phyloP scores from a whole-genome alignment of 2,797 vertebrate genomes.

The Lepidocolaptes lacrymiger region DNA sequence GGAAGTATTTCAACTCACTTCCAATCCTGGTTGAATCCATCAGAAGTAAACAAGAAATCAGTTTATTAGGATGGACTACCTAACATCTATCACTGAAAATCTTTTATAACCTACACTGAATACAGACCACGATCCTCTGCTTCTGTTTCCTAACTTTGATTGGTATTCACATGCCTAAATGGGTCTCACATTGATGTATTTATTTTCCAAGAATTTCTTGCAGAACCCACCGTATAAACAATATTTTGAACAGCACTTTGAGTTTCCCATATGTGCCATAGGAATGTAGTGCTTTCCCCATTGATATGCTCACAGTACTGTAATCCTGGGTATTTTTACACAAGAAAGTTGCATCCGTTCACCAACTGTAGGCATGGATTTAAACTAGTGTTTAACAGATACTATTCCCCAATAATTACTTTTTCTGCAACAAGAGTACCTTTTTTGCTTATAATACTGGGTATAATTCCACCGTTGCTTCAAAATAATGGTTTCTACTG shows the following conservation, averaged over 20 bases:
- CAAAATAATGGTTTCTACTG: background rate
- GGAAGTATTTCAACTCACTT: slow-evolving; percentile 52
- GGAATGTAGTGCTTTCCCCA: background rate
- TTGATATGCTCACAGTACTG: background rate
- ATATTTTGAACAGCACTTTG: background rate
- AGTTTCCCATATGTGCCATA: background rate
- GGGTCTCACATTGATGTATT: background rate
- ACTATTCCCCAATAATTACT: background rate
- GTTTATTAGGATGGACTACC: background rate
- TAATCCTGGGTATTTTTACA: background rate
- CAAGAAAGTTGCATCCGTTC: background rate
- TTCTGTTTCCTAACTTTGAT: background rate
- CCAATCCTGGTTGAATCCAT: slow-evolving; percentile 15
- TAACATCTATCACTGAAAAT: background rate
- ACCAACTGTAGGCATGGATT: background rate
- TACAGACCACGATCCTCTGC: accelerated
- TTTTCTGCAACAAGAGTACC: background rate
- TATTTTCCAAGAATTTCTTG: background rate
- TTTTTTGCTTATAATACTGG: background rate
- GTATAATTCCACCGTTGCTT: background rate
- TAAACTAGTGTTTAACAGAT: background rate
- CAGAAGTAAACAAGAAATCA: background rate
- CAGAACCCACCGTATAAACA: background rate
- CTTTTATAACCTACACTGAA: background rate
- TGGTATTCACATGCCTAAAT: background rate